Evolutionary conservation across 2,888 invertebrate species (phyloP).

Genomic region (Theretra japonica): DNA sequence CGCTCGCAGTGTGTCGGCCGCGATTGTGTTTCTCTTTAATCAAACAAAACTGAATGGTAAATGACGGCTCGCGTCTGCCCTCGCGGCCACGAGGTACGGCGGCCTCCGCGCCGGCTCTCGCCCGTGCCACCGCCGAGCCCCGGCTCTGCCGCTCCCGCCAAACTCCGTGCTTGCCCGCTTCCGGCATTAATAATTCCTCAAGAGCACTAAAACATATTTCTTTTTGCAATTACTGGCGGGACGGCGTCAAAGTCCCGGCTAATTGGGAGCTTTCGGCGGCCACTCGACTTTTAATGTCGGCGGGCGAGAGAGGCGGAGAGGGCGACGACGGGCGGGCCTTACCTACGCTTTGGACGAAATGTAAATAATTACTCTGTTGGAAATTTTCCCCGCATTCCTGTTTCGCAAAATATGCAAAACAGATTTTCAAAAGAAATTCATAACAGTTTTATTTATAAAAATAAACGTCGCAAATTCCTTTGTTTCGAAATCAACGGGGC

Average conservation of each 20-base stretch:
- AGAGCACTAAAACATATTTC: constrained; percentile 73
- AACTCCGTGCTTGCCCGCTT: constrained; percentile 47
- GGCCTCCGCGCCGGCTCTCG: constrained; percentile 12
- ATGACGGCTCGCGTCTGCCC: constrained; percentile 51
- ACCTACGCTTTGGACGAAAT: constrained; percentile 54
- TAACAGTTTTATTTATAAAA: constrained; percentile 38
- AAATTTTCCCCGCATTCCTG: constrained; percentile 55
- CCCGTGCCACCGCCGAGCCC: constrained; percentile 5
- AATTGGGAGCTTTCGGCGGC: constrained; percentile 79
- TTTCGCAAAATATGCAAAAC: constrained; percentile 57
- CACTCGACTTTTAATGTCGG: constrained; percentile 74
- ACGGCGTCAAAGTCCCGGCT: constrained; percentile 75
- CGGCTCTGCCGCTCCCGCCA: constrained; percentile 44
- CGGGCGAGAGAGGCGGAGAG: constrained; percentile 44
- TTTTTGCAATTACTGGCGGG: constrained; percentile 73
- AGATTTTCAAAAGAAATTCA: constrained; percentile 48
- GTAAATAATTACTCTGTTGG: constrained; percentile 63
- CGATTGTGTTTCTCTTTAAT: constrained; percentile 73
- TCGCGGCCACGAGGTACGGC: constrained; percentile 30
- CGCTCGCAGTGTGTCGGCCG: constrained; percentile 64
- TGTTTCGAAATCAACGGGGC: constrained; percentile 24
- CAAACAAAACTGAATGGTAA: constrained; percentile 63
- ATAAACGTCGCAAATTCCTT: constrained; percentile 32
- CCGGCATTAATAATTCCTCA: constrained; percentile 66
- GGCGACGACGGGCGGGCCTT: constrained; percentile 48